Base-by-base conservation (phyloP, 2,797 vertebrate species). In the Lates japonicus region DNA sequence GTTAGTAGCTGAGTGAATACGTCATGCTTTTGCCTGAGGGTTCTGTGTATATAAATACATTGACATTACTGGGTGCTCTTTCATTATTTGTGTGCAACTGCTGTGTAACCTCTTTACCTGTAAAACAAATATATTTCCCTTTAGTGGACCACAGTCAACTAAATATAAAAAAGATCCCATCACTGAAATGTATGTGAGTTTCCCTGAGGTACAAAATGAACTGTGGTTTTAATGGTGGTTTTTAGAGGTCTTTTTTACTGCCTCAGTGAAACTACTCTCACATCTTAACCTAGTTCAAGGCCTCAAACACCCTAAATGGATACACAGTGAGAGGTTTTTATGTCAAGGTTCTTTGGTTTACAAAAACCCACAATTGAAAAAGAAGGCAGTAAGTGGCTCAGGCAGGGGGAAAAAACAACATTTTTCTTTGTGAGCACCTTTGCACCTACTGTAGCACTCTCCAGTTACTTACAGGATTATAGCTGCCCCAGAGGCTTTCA, bases 181-280 rank as follows among this genome's bases (percentile, higher is more conserved):
- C 31, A 8, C n/a, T 54, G 31, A 33, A 65, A 51, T 69, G 19
- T 62, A 29, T 57, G 12, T 7, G 19, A 76, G 48, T 57, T 70
- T 87, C 84, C 91, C 90, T 89, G 90, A 90, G 85, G 44, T 76
- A 67, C 39, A 80, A 61, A 66, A 57, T 39, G 0, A 70, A 61
- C 4, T 22, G 13, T 33, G 5, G 55, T 42, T 65, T 29, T 20
- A 8, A 44, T 29, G 25, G 8, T 55, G 5, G 16, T 74, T 68
- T 70, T 63, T 41, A 33, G 16, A 67, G 20, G 7, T 25, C 5
- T n/a, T 41, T 63, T 37, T 55, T 33, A 33, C 19, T 11, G 9
- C 61, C 33, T 33, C 3, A 25, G 14, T 57, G 2, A 49, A 74
- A 46, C 22, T 19, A n/a, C 51, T 71, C 17, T 35, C 20, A 31